Evolutionary conservation across 2,888 invertebrate species (phyloP).

Genomic region (Eristalis arbustorum): DNA sequence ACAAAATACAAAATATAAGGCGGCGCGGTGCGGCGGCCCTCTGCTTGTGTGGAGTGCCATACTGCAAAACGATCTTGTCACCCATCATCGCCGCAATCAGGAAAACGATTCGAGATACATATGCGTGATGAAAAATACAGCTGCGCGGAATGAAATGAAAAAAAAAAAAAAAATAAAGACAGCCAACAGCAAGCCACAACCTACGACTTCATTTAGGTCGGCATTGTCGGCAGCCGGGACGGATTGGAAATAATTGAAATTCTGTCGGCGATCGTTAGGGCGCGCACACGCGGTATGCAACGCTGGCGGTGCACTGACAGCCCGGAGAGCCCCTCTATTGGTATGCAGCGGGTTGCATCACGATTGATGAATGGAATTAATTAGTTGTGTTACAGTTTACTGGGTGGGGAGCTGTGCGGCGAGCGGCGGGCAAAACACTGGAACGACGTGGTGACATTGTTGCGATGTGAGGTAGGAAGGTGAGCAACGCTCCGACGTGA

Average conservation of each 20-base stretch:
- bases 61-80: conserved; percentile 60
- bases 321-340: conserved; percentile 24
- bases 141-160: background rate
- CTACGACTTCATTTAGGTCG: conserved; percentile 47
- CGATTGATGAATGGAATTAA: conserved; percentile 66
- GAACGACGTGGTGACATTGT: background rate
- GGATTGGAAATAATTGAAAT: conserved; percentile 45
- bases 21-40: too few species aligned
- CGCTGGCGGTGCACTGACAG: background rate
- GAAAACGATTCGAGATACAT: conserved; percentile 29
- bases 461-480: background rate
- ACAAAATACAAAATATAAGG: conserved; percentile 8
- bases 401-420: background rate
- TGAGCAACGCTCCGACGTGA: background rate
- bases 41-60: background rate
- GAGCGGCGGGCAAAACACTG: background rate
- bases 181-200: background rate
- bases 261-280: conserved; percentile 54
- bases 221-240: conserved; percentile 1
- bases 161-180: background rate
- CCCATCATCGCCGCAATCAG: conserved; percentile 43
- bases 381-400: conserved; percentile 59
- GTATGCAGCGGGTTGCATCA: conserved; percentile 57
- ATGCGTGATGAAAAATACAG: conserved; percentile 25
- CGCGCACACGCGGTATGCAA: conserved; percentile 38